phyloP scores from a whole-genome alignment of 2,888 invertebrate species.

The Neoscelio sp. region DNA sequence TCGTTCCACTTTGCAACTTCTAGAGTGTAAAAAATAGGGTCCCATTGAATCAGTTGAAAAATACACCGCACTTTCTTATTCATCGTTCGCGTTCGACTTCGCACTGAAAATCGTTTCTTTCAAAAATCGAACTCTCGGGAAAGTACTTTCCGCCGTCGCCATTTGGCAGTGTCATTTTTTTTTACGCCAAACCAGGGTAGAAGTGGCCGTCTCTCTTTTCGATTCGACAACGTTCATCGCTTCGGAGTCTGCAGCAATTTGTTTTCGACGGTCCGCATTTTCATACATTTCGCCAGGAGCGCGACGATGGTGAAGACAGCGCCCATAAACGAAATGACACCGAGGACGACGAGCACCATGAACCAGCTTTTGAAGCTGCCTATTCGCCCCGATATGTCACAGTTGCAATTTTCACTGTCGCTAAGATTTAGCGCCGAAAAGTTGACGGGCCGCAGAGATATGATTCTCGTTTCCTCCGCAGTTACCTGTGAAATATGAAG shows the following conservation, averaged over 20 bases:
- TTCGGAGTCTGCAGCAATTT: constrained; percentile 77
- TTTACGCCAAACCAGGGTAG: constrained; percentile 1
- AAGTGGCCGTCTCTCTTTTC: constrained; percentile 14
- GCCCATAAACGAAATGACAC: constrained; percentile 77
- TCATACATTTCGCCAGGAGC: constrained; percentile 75
- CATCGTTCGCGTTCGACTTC: constrained; percentile 20
- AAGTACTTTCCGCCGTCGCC: constrained; percentile 40
- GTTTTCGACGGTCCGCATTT: constrained; percentile 75
- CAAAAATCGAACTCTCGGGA: constrained; percentile 47
- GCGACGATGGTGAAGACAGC: constrained; percentile 76
- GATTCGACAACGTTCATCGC: constrained; percentile 67
- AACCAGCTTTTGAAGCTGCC: constrained; percentile 79
- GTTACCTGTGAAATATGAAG: constrained; percentile 40
- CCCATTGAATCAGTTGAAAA: constrained; percentile 53
- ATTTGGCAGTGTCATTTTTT: constrained; percentile 50
- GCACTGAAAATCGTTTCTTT: constrained; percentile 10
- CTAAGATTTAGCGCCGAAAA: constrained; percentile 77
- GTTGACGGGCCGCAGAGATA: constrained; percentile 77
- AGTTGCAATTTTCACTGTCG: constrained; percentile 76
- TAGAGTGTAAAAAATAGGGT: constrained; percentile 54
- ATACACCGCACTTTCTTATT: constrained; percentile 47
- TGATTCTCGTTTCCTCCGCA: constrained; percentile 72
- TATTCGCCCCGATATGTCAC: constrained; percentile 77
- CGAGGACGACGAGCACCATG: constrained; percentile 77
- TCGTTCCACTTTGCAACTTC: not conserved